phyloP scores from a whole-genome alignment of 2,888 invertebrate species.

The Hypselothyrea guttata region DNA sequence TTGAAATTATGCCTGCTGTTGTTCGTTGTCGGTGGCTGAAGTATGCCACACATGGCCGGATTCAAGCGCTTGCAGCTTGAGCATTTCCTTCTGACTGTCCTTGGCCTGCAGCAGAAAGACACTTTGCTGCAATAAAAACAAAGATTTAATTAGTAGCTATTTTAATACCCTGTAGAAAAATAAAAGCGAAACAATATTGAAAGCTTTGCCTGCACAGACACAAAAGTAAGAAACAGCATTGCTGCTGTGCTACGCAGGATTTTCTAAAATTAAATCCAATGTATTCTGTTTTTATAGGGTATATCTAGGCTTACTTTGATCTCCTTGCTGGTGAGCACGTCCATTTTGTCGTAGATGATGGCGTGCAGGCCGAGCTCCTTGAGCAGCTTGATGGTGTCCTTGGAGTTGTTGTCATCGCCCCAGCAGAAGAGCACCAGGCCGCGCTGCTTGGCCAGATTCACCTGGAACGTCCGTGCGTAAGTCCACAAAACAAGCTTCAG shows the following conservation, averaged over 20 bases:
- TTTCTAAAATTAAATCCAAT: too few relatives aligned
- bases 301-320: slow-evolving; percentile 80
- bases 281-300: too few relatives aligned
- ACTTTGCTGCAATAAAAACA: slow-evolving; percentile 85
- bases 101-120: slow-evolving; percentile 91
- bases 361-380: slow-evolving; percentile 96
- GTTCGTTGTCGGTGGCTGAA: slow-evolving; percentile 43
- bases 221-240: too few relatives aligned
- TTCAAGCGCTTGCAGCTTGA: slow-evolving; percentile 81
- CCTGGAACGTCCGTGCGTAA: slow-evolving; percentile 82
- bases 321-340: slow-evolving; percentile 83
- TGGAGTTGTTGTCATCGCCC: slow-evolving; percentile 98
- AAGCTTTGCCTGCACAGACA: too few relatives aligned
- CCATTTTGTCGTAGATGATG: slow-evolving; percentile 97
- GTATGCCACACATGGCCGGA: slow-evolving; percentile 72
- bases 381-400: slow-evolving; percentile 91
- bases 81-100: slow-evolving; percentile 85
- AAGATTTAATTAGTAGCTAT: too few relatives aligned
- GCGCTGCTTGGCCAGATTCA: slow-evolving; percentile 89
- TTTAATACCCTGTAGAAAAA: too few relatives aligned
- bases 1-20: slow-evolving; percentile 58
- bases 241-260: too few relatives aligned
- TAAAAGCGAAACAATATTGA: too few relatives aligned
- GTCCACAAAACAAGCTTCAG: slow-evolving; percentile 24
- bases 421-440: slow-evolving; percentile 96